Evolutionary conservation across 1,140 invertebrate genomes (phyloP).

Genomic region (Muscidifurax raptorellus): DNA sequence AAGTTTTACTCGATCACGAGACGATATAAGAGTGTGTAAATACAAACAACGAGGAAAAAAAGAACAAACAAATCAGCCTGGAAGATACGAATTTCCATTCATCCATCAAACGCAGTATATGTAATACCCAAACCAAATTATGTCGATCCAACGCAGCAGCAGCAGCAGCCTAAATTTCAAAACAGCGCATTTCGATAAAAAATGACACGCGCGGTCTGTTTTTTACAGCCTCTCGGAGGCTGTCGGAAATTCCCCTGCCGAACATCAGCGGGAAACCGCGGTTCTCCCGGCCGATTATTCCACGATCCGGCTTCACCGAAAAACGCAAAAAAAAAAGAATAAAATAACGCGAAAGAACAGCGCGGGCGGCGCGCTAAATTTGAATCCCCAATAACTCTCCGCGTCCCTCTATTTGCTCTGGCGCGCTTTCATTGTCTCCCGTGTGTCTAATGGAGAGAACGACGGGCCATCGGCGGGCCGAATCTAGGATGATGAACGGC

Average conservation of each 20-base stretch:
- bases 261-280: not conserved
- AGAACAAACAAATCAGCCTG: too few relatives aligned
- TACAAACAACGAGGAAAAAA: too few relatives aligned
- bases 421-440: conserved; percentile 45
- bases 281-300: not conserved
- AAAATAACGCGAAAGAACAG: not conserved
- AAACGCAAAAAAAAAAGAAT: not conserved
- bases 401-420: conserved; percentile 31
- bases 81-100: not conserved
- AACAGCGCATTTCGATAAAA: not conserved
- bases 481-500: conserved; percentile 53
- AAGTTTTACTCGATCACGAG: too few relatives aligned
- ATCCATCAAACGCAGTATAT: not conserved
- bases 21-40: too few relatives aligned
- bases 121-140: not conserved
- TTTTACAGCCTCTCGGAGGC: not conserved
- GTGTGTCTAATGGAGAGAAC: conserved; percentile 46
- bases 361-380: conserved; percentile 21
- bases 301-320: not conserved
- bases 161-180: not conserved
- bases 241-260: not conserved
- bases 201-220: not conserved
- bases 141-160: too few relatives aligned
- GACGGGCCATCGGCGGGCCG: conserved; percentile 39
- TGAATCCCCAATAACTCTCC: conserved; percentile 44